phyloP scores from a whole-genome alignment of 1,140 invertebrate species.

The Gerris buenoi region DNA sequence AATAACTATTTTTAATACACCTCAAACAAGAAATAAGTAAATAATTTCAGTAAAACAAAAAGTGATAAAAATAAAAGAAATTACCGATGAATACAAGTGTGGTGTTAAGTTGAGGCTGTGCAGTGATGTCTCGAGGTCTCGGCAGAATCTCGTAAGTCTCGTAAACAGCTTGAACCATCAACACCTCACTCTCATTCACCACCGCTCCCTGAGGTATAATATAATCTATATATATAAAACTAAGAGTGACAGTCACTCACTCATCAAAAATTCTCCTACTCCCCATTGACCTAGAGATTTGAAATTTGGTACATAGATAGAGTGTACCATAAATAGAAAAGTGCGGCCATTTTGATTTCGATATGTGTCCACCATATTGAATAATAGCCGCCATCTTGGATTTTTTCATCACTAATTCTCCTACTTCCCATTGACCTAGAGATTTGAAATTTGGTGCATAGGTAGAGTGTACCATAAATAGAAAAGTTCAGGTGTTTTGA shows the following conservation, averaged over 20 bases:
- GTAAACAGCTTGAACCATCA: background rate
- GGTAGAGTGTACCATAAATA: too few species aligned
- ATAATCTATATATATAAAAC: background rate
- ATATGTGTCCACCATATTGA: too few species aligned
- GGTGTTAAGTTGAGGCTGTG: background rate
- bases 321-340: background rate
- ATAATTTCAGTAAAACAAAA: too few species aligned
- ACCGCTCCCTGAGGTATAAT: background rate
- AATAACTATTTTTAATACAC: too few species aligned
- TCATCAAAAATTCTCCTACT: background rate
- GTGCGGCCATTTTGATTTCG: too few species aligned
- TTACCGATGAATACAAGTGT: background rate
- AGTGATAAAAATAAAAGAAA: background rate
- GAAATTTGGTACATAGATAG: background rate
- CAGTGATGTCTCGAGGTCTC: background rate
- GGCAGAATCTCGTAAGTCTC: background rate
- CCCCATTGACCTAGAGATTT: background rate
- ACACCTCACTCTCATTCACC: background rate
- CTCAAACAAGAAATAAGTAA: too few species aligned
- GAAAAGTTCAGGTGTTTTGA: too few species aligned
- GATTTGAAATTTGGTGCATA: too few species aligned
- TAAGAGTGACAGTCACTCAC: background rate
- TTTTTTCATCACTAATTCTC: too few species aligned
- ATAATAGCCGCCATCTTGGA: too few species aligned
- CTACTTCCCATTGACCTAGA: too few species aligned